A percentile compares a stretch with the other conserved stretches of the same genome.
Conservation (phyloP, 1,140 invertebrate genomes). For the Drosophila mauritiana region DNA sequence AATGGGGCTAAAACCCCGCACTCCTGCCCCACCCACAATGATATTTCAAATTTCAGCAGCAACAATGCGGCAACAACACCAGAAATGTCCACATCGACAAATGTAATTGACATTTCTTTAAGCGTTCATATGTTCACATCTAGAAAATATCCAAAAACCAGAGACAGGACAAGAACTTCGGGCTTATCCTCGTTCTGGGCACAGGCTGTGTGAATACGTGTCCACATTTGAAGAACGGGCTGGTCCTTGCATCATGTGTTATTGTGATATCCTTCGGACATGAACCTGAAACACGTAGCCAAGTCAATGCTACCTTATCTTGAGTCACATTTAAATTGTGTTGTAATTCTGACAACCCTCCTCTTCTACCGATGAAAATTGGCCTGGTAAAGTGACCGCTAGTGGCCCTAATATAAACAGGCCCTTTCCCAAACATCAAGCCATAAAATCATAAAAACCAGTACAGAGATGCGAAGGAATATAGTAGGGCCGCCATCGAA, state of each 20-base stretch:
- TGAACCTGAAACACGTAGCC: constrained; percentile 5
- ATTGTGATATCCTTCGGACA: constrained; percentile 7
- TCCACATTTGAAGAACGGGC: constrained; percentile 10
- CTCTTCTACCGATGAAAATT: neutral
- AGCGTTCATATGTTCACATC: constrained; percentile 28
- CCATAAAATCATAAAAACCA: constrained; percentile 51
- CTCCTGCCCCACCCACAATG: constrained; percentile 5
- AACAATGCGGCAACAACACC: constrained; percentile 27
- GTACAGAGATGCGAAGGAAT: constrained; percentile 11
- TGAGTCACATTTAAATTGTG: constrained; percentile 3
- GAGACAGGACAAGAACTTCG: constrained; percentile 27
- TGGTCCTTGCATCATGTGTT: constrained; percentile 1
- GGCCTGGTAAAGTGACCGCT: constrained; percentile 29
- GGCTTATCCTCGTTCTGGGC: constrained; percentile 20
- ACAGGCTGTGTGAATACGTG: constrained; percentile 32
- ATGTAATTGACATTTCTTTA: constrained; percentile 66
- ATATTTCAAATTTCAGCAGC: constrained; percentile 36
- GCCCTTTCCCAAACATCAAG: constrained; percentile 8
- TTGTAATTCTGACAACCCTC: neutral
- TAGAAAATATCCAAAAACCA: constrained; percentile 41
- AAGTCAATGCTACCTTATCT: constrained; percentile 20
- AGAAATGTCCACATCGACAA: constrained; percentile 49
- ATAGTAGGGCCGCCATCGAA: constrained; percentile 12
- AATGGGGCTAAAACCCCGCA: neutral
- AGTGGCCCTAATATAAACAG: constrained; percentile 7